Base-by-base conservation (phyloP, 2,888 invertebrate genomes). In the Sarcophaga caerulescens region DNA sequence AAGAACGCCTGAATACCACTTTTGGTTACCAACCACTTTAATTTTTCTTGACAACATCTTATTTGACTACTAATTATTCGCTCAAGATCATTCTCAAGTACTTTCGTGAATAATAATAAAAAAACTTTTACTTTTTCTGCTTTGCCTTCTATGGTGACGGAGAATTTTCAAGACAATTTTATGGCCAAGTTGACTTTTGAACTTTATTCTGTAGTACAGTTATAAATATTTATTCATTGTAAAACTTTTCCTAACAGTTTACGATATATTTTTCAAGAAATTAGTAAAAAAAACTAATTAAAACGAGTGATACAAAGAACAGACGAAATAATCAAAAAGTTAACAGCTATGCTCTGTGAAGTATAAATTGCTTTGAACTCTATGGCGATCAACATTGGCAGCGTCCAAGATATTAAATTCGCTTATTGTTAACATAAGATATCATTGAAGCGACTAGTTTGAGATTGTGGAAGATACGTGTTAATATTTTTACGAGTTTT, bases 41-140 rank as follows among this genome's bases (percentile, higher is more conserved):
- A 17, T 52, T 52, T 68, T 10, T 23, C 74, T 69, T 80, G 82
- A 74, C 73, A 60, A 76, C 63, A 82, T 63, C 57, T 47, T 23
- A 23, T 62, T 81, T 75, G 86, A 79, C 81, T 87, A 81, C 86
- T 88, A 88, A 88, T 88, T 86, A 88, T 77, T 74, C 80, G 81
- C 74, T 85, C 66, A 75, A 75, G 59, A 57, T 85, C 71, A 81
- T 83, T 83, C 68, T 81, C 63, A 71, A 79, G 65, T 75, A 75
- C 70, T 74, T 69, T 60, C 35, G 44, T 69, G 70, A 57, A 60
- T 35, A 47, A 62, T 84, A 44, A 62, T 62, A n/a, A 47, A 47
- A 52, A 80, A 76, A 59, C n/a, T 21, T 57, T 57, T 44, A 10
- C 62, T 62, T 69, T 45, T 35, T 35, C n/a, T 4, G 45, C 63